phyloP scores from a whole-genome alignment of 2,797 vertebrate genomes.

The Thamnophis elegans region DNA sequence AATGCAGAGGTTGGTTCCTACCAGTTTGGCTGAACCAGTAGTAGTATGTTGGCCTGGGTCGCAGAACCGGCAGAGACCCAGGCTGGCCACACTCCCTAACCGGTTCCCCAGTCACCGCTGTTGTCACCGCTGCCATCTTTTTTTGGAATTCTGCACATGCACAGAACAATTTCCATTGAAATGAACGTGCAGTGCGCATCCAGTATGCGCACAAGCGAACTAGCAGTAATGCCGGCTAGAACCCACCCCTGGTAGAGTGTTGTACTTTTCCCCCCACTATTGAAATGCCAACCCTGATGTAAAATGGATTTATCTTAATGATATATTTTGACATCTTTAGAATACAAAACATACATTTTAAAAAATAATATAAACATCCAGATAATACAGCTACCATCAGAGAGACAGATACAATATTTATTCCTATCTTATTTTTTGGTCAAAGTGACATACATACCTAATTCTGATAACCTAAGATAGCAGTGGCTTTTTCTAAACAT shows the following conservation, averaged over 20 bases:
- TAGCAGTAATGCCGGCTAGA: too few relatives aligned
- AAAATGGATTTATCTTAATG: background rate
- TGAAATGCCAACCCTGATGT: background rate
- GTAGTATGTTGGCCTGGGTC: too few relatives aligned
- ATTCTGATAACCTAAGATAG: background rate
- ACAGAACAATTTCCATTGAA: too few relatives aligned
- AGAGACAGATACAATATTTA: background rate
- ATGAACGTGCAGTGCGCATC: too few relatives aligned
- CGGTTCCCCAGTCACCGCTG: too few relatives aligned
- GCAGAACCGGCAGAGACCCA: too few relatives aligned
- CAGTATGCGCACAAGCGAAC: too few relatives aligned
- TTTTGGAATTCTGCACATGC: too few relatives aligned
- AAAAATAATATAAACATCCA: background rate
- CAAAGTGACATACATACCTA: background rate
- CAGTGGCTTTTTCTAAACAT: background rate
- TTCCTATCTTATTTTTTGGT: background rate
- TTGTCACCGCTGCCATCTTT: too few relatives aligned
- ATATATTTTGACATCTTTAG: background rate
- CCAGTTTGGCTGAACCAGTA: too few relatives aligned
- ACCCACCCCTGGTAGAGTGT: background rate
- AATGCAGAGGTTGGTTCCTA: background rate
- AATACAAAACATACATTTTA: background rate
- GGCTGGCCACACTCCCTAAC: too few relatives aligned
- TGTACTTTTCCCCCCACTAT: background rate
- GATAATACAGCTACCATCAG: background rate